Conservation (phyloP, 2,113 vertebrate genomes). For the Microtus richardsoni region DNA sequence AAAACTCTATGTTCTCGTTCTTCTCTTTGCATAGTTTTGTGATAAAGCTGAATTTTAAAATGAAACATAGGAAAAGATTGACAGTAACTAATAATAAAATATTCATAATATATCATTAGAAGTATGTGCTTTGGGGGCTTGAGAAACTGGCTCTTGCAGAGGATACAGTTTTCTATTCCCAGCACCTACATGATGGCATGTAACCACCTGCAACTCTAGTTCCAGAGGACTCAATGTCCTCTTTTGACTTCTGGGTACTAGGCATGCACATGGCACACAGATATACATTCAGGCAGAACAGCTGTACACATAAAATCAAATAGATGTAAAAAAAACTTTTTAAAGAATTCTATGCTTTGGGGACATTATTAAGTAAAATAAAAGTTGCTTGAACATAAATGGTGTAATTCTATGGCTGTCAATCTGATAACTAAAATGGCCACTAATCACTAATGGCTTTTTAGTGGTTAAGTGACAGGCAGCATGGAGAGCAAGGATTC, state of each 20-base stretch:
- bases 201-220: neutral
- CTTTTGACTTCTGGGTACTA: neutral
- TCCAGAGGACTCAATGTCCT: neutral
- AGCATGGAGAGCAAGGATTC: neutral
- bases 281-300: neutral
- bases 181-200: neutral
- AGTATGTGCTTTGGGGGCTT: neutral
- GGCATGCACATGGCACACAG: neutral
- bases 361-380: neutral
- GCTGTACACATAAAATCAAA: neutral
- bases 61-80: neutral
- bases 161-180: neutral
- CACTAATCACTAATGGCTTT: neutral
- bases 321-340: neutral
- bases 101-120: neutral
- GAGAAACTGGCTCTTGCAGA: neutral
- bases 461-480: neutral
- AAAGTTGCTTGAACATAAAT: neutral
- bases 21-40: neutral
- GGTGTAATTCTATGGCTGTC: neutral
- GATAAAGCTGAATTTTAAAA: neutral
- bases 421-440: neutral
- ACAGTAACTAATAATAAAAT: neutral
- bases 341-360: neutral
- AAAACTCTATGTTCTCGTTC: neutral